These are phyloP conservation scores for Octomys mimax DNA, from an alignment of 2,797 vertebrate species.

Conservation along the genomic window DNA sequence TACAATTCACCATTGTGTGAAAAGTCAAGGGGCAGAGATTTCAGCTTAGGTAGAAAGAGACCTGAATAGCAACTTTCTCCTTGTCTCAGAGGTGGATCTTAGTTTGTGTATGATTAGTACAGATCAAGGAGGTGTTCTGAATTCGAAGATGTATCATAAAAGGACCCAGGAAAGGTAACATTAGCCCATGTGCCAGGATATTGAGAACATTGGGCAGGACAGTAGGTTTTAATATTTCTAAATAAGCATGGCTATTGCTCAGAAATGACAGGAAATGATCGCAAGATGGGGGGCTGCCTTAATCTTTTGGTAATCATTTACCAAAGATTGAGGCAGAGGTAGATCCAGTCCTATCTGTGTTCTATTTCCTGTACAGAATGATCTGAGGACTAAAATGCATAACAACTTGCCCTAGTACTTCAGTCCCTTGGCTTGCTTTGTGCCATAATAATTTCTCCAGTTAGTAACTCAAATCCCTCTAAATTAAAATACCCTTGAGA, in stretches of 20 bases:
- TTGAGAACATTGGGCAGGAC: background rate
- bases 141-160: background rate
- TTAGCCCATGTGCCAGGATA: background rate
- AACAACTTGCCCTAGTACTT: background rate
- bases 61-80: background rate
- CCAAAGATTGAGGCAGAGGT: background rate
- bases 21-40: background rate
- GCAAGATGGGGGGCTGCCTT: background rate
- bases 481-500: conserved; percentile 76
- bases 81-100: conserved; percentile 18
- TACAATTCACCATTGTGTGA: background rate
- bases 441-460: conserved; percentile 57
- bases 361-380: background rate
- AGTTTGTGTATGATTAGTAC: background rate
- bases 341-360: background rate
- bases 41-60: background rate
- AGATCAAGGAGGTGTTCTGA: background rate
- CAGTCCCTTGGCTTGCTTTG: background rate
- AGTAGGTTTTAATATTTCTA: background rate
- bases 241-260: background rate
- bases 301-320: too few species aligned
- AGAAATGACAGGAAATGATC: background rate
- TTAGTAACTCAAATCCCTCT: conserved; percentile 69
- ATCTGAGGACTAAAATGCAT: background rate
- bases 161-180: background rate